Evolutionary conservation across 1,140 invertebrate genomes (phyloP), one percentile per base, ranked within the genome.

Genomic region (Hyles vespertilio): DNA sequence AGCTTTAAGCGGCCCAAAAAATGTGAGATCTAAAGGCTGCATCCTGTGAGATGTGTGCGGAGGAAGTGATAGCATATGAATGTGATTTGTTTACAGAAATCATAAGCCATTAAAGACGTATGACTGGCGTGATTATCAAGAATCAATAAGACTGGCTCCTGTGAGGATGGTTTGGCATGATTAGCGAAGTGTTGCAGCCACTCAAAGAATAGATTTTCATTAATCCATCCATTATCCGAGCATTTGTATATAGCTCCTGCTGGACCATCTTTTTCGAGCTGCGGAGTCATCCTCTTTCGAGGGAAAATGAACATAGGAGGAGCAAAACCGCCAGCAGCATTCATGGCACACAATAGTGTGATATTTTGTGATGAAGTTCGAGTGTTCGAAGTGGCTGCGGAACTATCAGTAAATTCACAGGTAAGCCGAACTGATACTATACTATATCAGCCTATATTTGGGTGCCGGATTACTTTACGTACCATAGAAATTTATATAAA

Each of bases 261-360:
- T 52, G 77, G 74, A 52, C 70, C 73, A 54, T 72, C 74, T 49
- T 61, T 75, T 59, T 73, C 63, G 52, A 87, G 69, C 11, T 53
- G 48, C 2, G 72, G 68, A 60, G 60, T 72, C 63, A 72, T 59
- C 33, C 68, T 72, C 57, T 72, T 63, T 50, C 77, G 33, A 48
- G 71, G 70, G 61, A 72, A 87, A 52, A 87, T 87, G 70, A 89
- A 81, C 75, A 87, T 77, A 0, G 84, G 86, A 44, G 85, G 77
- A 44, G 86, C 64, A 59, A 49, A 84, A 6, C 60, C 61, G 0
- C 78, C 79, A 50, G 67, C 58, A 67, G 68, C 69, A 63, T 66
- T 86, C 69, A 77, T 72, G 43, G 72, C 63, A 67, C 63, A 71
- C 8, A 72, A 43, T 12, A 74, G 52, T 7, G 72, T 78, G 6